Evolutionary conservation across 2,888 invertebrate genomes (phyloP), one percentile per base, ranked within the genome.

Genomic region (Cerceris ruficornis): DNA sequence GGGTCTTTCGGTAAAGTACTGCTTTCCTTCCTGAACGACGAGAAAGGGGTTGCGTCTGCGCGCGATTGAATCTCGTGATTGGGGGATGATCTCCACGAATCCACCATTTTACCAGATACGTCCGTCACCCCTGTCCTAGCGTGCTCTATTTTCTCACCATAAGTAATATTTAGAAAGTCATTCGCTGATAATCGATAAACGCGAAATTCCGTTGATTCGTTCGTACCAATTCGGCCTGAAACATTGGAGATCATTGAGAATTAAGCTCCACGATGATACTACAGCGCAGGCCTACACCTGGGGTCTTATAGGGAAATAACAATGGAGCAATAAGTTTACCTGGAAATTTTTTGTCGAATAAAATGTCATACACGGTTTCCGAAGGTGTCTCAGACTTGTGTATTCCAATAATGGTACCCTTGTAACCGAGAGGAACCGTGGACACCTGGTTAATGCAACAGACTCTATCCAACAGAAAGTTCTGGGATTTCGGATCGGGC

Each of bases 391-490:
- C 95, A 0, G 86, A 83, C 68, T 91, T 92, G 69, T 94, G 93
- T 8, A 96, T 93, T 0, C 95, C 97, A n/a, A 97, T 95, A 0
- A 99, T 93, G 0, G 98, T 98, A 42, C 99, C 99, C 79, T 95
- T 94, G 9, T 95, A 93, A 0, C 98, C 98, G 6, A 96, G 92
- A 0, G 98, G 98, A 14, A 97, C 97, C 0, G 96, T 94, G 88
- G 95, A 96, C 66, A 95, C 95, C 46, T 95, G 94, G 43, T 96
- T 94, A 0, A 96, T 95, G 89, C 96, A 95, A 6, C 98, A 95
- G 59, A 99, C 95, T 65, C 99, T 94, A 93, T 99, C 98, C 88
- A 96, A 95, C 76, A 99, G 90, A 77, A 93, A 90, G 92, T 94
- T 96, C 67, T 94, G 94, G 0, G 95, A 94, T 8, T 93, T 93